Evolutionary conservation across 2,113 vertebrate genomes (phyloP).

Genomic region (Odobenus rosmarus): DNA sequence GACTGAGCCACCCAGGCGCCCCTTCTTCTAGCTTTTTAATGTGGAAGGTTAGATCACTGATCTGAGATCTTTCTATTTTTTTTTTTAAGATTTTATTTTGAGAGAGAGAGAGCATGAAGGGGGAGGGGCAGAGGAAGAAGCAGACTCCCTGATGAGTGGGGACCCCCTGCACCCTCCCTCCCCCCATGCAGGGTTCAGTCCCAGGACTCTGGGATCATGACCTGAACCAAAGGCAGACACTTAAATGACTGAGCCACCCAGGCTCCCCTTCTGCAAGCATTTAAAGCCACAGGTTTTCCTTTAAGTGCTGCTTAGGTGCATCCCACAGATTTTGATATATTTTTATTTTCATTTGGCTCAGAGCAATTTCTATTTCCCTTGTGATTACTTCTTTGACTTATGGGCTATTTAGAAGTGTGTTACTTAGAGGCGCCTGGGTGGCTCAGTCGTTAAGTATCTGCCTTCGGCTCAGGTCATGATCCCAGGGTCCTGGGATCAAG

Average conservation of each 20-base stretch:
- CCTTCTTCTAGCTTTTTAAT: not conserved
- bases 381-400: not conserved
- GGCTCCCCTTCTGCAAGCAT: not conserved
- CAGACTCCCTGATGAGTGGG: not conserved
- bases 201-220: not conserved
- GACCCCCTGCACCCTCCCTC: too few species aligned
- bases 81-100: not conserved
- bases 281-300: not conserved
- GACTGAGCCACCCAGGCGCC: too few species aligned
- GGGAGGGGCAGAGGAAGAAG: not conserved
- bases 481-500: too few species aligned
- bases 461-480: too few species aligned
- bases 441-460: too few species aligned
- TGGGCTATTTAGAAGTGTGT: not conserved
- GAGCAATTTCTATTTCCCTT: not conserved
- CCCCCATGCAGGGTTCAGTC: not conserved
- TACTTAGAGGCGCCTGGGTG: not conserved
- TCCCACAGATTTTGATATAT: constrained; percentile 10
- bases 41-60: not conserved
- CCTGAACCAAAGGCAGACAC: not conserved
- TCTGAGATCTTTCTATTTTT: not conserved
- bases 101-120: not conserved
- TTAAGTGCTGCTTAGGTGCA: not conserved
- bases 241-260: not conserved
- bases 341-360: constrained; percentile 16